A percentile compares a stretch with the other conserved stretches of the same genome.
Evolutionary conservation across 35 echinoderm and acorn worm genomes (phyloP).

Genomic region (Acanthaster planci): DNA sequence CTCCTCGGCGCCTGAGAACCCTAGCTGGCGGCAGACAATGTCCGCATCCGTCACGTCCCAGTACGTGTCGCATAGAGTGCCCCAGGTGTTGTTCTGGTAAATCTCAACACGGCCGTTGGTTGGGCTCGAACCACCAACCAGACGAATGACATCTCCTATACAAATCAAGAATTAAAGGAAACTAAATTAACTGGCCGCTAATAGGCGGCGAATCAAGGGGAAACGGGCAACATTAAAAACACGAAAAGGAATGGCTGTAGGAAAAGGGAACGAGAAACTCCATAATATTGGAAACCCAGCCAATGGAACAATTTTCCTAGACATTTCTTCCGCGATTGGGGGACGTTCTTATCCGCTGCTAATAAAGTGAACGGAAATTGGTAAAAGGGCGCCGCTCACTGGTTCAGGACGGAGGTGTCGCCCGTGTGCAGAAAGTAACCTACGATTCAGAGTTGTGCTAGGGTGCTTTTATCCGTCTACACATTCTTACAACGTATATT

Average conservation of each 20-base stretch:
- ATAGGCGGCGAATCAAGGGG: too few species aligned
- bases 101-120: conserved; percentile 20
- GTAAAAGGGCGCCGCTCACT: too few species aligned
- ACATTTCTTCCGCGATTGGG: too few species aligned
- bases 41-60: conserved; percentile 38
- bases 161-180: neutral
- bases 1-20: conserved; percentile 26
- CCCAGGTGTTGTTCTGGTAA: conserved; percentile 1
- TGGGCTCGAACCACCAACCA: conserved; percentile 4
- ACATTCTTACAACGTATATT: too few species aligned
- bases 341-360: too few species aligned
- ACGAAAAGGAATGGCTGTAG: neutral
- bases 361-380: too few species aligned
- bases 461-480: too few species aligned
- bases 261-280: neutral
- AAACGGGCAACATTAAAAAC: neutral
- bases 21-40: conserved; percentile 16
- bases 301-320: too few species aligned
- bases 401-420: too few species aligned
- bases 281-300: neutral
- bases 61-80: conserved; percentile 19
- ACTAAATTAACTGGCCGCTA: too few species aligned
- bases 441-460: too few species aligned
- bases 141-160: neutral
- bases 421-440: too few species aligned